phyloP scores from a whole-genome alignment of 2,888 invertebrate genomes.

The Pristionchus mayeri region DNA sequence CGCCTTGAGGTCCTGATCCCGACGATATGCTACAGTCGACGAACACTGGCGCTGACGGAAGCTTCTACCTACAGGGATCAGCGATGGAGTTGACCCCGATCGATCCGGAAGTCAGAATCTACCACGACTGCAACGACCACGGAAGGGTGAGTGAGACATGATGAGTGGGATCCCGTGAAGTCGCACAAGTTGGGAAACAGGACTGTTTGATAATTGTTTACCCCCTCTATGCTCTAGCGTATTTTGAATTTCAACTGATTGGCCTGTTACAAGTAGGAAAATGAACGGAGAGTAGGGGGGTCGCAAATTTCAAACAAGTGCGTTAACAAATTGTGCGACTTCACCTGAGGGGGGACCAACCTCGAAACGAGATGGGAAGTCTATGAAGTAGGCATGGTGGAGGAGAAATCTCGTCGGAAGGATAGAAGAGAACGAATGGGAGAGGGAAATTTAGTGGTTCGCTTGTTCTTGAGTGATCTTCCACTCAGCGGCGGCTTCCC shows the following conservation, averaged over 20 bases:
- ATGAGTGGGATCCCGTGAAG: too few species aligned
- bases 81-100: constrained; percentile 74
- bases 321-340: too few species aligned
- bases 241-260: too few species aligned
- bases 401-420: neutral
- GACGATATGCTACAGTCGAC: constrained; percentile 65
- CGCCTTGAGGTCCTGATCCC: constrained; percentile 62
- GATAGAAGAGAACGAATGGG: neutral
- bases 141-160: constrained; percentile 62
- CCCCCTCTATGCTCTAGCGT: too few species aligned
- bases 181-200: too few species aligned
- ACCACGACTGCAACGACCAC: constrained; percentile 73
- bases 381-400: neutral
- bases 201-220: too few species aligned
- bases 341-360: too few species aligned
- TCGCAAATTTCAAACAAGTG: too few species aligned
- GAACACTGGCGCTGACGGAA: constrained; percentile 63
- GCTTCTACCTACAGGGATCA: constrained; percentile 69
- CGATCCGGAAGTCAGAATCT: constrained; percentile 74
- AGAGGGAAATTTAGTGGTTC: neutral
- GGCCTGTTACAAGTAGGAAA: too few species aligned
- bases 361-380: too few species aligned
- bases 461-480: constrained; percentile 38
- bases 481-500: too few species aligned
- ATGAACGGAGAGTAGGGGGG: too few species aligned